Evolutionary conservation across 2,888 invertebrate species (phyloP).

Genomic region (Meloe dianella): DNA sequence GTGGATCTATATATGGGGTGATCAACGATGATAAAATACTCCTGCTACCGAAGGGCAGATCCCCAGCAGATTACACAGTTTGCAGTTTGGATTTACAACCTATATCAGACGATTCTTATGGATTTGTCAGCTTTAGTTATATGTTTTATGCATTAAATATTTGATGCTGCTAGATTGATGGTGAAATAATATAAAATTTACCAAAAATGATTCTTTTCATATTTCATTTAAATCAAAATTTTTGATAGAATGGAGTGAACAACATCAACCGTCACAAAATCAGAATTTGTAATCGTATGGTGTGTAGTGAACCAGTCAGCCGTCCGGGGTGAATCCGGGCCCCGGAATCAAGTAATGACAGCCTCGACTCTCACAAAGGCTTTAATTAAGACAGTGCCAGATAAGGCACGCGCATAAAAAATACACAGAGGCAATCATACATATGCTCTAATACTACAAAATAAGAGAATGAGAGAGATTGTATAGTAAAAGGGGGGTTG

Average conservation of each 20-base stretch:
- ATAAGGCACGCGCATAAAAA: slow-evolving; percentile 48
- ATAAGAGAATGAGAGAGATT: slow-evolving; percentile 19
- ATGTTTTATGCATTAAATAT: slow-evolving; percentile 51
- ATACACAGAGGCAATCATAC: slow-evolving; percentile 44
- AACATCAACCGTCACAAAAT: slow-evolving; percentile 4
- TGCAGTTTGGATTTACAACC: slow-evolving; percentile 58
- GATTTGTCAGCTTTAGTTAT: slow-evolving; percentile 57
- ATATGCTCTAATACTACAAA: slow-evolving; percentile 36
- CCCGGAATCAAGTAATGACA: slow-evolving; percentile 47
- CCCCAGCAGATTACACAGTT: slow-evolving; percentile 56
- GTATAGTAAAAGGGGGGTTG: slow-evolving; percentile 1
- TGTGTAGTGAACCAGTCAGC: not conserved
- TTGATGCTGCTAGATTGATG: slow-evolving; percentile 16
- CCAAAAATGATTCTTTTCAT: not conserved
- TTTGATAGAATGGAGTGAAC: not conserved
- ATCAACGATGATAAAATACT: slow-evolving; percentile 40
- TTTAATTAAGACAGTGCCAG: slow-evolving; percentile 49
- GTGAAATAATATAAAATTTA: not conserved
- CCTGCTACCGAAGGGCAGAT: slow-evolving; percentile 44
- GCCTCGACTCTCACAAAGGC: slow-evolving; percentile 45
- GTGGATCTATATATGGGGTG: slow-evolving; percentile 48
- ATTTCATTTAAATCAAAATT: too few species aligned
- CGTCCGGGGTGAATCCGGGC: slow-evolving; percentile 15
- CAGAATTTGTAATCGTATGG: slow-evolving; percentile 23
- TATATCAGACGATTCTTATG: slow-evolving; percentile 52